Evolutionary conservation across 2,797 vertebrate genomes (phyloP).

Genomic region (Pseudocheirus occidentalis): DNA sequence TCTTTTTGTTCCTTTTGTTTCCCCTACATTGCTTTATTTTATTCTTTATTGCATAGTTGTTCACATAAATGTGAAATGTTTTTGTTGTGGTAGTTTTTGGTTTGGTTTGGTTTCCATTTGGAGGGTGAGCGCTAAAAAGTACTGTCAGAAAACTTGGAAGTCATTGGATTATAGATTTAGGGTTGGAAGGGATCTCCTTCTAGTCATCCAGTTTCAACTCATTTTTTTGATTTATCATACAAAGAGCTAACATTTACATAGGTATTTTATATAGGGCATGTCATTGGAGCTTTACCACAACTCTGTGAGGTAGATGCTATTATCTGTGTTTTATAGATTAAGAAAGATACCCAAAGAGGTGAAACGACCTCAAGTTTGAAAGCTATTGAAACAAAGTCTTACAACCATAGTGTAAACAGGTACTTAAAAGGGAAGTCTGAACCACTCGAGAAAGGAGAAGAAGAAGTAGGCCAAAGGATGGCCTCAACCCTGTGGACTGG

Average conservation of each 20-base stretch:
- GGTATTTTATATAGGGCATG: background rate
- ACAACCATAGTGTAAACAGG: background rate
- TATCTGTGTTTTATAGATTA: background rate
- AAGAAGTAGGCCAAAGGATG: accelerated
- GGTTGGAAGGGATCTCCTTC: background rate
- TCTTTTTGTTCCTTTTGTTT: background rate
- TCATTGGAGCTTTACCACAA: background rate
- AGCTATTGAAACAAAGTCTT: background rate
- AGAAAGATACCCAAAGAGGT: background rate
- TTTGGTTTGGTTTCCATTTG: background rate
- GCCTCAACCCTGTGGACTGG: background rate
- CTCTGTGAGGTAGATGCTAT: background rate
- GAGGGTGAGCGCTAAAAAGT: background rate
- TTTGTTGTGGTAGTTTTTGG: background rate
- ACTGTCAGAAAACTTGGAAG: background rate
- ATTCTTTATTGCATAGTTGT: background rate
- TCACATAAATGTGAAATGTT: background rate
- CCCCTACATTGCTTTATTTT: background rate
- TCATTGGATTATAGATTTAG: background rate
- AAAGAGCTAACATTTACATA: background rate
- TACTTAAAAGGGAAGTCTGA: background rate
- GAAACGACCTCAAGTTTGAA: background rate
- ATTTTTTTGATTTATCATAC: background rate
- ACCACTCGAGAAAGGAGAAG: background rate
- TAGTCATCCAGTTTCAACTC: background rate